phyloP scores from a whole-genome alignment of 2,113 vertebrate genomes.

The Steatornis caripensis region DNA sequence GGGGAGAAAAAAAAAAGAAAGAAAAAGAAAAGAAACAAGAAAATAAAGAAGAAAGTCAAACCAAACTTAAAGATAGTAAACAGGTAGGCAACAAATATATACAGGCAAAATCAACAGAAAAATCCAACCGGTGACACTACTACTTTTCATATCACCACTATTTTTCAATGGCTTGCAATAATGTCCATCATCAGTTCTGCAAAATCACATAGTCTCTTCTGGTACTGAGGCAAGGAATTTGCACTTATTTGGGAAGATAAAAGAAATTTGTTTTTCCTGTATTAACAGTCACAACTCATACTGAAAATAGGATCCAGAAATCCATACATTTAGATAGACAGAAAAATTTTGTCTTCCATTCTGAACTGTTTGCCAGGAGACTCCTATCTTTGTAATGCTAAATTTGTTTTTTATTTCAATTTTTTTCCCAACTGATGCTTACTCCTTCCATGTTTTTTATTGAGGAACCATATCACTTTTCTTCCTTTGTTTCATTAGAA shows the following conservation, averaged over 20 bases:
- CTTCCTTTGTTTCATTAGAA: neutral
- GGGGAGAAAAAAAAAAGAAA: fast-evolving
- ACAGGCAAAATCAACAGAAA: neutral
- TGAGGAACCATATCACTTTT: neutral
- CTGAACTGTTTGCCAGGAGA: neutral
- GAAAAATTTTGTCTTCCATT: neutral
- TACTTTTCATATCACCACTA: neutral
- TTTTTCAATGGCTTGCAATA: neutral
- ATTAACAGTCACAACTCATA: neutral
- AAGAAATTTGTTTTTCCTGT: neutral
- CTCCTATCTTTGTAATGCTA: neutral
- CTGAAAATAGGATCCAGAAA: neutral
- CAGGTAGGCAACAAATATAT: neutral
- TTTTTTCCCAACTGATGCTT: neutral
- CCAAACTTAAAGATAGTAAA: neutral
- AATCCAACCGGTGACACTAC: neutral
- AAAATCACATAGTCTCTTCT: neutral
- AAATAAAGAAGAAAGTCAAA: neutral
- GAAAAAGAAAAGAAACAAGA: neutral
- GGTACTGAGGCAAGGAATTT: neutral
- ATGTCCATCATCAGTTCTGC: neutral
- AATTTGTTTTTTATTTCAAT: neutral
- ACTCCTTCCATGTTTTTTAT: neutral
- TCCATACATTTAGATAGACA: neutral
- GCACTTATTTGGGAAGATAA: neutral